These are phyloP conservation scores for Tauraco hartlaubi DNA, from an alignment of 2,797 vertebrate species.

Conservation along the genomic window DNA sequence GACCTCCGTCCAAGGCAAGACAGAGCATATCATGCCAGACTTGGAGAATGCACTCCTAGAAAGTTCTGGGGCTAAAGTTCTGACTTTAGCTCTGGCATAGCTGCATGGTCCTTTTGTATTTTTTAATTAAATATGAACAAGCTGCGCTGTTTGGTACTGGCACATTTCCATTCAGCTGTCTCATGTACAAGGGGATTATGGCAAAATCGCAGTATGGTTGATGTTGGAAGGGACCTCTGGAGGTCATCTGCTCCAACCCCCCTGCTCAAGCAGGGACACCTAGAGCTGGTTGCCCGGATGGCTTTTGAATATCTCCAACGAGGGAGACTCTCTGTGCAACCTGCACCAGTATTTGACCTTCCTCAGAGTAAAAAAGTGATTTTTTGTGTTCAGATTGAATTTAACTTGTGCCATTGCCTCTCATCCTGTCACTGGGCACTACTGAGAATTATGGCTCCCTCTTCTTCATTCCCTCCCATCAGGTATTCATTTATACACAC, in stretches of 20 bases:
- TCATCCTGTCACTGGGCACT: neutral
- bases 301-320: neutral
- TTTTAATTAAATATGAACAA: neutral
- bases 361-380: neutral
- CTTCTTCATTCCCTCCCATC: neutral
- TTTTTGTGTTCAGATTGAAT: neutral
- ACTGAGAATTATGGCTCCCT: neutral
- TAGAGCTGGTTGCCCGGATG: neutral
- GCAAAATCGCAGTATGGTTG: neutral
- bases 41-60: neutral
- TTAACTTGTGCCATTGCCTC: neutral
- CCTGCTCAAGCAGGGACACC: neutral
- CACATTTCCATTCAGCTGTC: neutral
- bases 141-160: neutral
- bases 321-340: neutral
- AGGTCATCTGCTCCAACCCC: neutral
- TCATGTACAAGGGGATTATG: neutral
- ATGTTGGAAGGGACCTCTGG: neutral
- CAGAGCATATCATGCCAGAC: neutral
- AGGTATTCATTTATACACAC: neutral
- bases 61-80: neutral
- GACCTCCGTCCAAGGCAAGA: neutral
- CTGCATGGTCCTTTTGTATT: too few species aligned
- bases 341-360: neutral
- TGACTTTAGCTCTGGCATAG: neutral